Base-by-base conservation (phyloP, 2,797 vertebrate genomes). In the Neopelma chrysocephalum region DNA sequence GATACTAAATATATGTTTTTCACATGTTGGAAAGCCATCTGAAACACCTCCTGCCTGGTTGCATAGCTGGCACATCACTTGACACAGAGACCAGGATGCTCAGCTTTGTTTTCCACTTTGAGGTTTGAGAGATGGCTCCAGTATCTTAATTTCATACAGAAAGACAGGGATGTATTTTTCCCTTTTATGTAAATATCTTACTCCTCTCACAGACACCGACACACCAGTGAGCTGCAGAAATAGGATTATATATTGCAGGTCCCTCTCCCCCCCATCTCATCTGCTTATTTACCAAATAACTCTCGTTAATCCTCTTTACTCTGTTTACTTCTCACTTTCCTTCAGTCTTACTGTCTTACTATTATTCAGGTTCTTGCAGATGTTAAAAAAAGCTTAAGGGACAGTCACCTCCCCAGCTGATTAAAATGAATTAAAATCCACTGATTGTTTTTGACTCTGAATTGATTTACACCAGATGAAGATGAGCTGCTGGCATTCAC, bases 241-340 rank as follows among this genome's bases (percentile, higher is more conserved):
- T 20, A 92, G 76, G 89, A 96, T 96, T 96, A 91, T 57, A 86
- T 64, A 92, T 61, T 83, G 69, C 53, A 75, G 29, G 66, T 75
- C 79, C 60, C 5, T 19, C 38, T 79, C 72, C 91, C 43, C 65
- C 50, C 34, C 53, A n/a, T 90, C 58, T 77, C 75, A 91, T 66
- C 57, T 89, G 29, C 82, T 90, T 94, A 90, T 93, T 97, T 95
- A 96, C 86, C 60, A 80, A 94, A 93, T 53, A 81, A 83, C 25
- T 23, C 36, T 54, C 0, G 0, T 77, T 92, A 92, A 93, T 91
- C 79, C 66, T 95, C 71, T 89, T 93, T 92, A 70, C 64, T 92
- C 62, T 48, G 31, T 76, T 92, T 89, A 58, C 45, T 78, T 79
- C 26, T 27, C 70, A 62, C 56, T 82, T 82, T n/a, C 61, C 34